Percentiles rank a stretch among this genome's conserved stretches.
These are phyloP conservation scores for Bucorvus abyssinicus DNA, from an alignment of 2,797 vertebrate species.

Conservation along the genomic window DNA sequence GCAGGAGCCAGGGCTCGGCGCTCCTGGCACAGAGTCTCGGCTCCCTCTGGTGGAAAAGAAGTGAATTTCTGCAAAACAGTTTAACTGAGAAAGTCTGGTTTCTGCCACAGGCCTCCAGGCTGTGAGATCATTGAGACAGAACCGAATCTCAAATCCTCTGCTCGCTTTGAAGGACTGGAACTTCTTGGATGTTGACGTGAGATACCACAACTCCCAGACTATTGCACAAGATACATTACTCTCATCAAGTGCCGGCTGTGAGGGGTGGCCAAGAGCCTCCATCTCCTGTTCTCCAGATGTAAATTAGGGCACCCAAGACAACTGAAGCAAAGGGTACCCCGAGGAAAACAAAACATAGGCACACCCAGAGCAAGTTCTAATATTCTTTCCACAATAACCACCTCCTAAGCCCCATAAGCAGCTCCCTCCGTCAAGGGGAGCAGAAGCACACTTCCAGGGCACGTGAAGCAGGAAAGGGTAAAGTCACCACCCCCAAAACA, in stretches of 20 bases:
- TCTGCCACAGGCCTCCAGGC: not conserved
- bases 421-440: fast-evolving
- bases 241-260: not conserved
- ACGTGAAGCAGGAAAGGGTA: not conserved
- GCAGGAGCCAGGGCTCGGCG: too few species aligned
- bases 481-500: not conserved
- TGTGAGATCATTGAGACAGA: not conserved
- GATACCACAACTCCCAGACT: not conserved
- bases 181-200: not conserved
- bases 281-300: not conserved
- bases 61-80: not conserved
- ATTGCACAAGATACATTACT: not conserved
- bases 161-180: not conserved
- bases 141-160: not conserved
- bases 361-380: not conserved
- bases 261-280: not conserved
- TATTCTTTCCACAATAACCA: not conserved
- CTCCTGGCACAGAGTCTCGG: not conserved
- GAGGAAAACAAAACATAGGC: not conserved
- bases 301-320: not conserved
- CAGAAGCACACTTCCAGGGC: not conserved
- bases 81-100: not conserved
- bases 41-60: conserved; percentile 54
- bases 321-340: not conserved
- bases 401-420: not conserved